phyloP scores from a whole-genome alignment of 2,113 vertebrate species.

The Anoura caudifer region DNA sequence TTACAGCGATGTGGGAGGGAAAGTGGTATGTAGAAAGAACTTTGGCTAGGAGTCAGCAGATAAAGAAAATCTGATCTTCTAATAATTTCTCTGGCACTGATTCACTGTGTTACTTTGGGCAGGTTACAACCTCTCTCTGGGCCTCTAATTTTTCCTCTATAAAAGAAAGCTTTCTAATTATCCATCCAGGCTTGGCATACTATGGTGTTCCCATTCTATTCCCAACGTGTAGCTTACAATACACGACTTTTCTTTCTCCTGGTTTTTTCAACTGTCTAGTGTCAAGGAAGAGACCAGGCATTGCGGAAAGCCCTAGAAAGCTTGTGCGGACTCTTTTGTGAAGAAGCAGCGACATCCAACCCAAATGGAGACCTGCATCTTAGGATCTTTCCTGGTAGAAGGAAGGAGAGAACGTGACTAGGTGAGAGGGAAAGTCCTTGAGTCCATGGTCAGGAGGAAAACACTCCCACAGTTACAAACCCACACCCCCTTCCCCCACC shows the following conservation, averaged over 20 bases:
- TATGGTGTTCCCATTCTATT: neutral
- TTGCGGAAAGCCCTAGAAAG: neutral
- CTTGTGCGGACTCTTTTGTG: neutral
- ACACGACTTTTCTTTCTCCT: neutral
- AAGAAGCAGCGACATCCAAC: neutral
- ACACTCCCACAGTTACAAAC: neutral
- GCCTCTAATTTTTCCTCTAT: neutral
- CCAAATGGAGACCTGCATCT: neutral
- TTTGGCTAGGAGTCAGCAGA: neutral
- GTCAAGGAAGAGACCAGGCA: neutral
- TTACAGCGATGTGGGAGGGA: neutral
- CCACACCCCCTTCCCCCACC: neutral
- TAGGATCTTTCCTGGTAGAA: neutral
- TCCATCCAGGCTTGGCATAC: neutral
- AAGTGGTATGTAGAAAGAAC: neutral
- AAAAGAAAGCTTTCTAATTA: slow-evolving; percentile 27
- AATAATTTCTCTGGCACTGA: neutral
- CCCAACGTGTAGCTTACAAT: neutral
- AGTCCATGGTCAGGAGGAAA: neutral
- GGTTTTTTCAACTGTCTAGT: neutral
- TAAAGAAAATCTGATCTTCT: slow-evolving; percentile 4
- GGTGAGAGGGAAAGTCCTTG: neutral
- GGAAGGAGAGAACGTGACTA: neutral
- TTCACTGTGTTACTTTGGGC: neutral
- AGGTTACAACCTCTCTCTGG: neutral